These are phyloP conservation scores for Rhyacophila evoluta DNA, from an alignment of 2,888 invertebrate species.

Conservation along the genomic window DNA sequence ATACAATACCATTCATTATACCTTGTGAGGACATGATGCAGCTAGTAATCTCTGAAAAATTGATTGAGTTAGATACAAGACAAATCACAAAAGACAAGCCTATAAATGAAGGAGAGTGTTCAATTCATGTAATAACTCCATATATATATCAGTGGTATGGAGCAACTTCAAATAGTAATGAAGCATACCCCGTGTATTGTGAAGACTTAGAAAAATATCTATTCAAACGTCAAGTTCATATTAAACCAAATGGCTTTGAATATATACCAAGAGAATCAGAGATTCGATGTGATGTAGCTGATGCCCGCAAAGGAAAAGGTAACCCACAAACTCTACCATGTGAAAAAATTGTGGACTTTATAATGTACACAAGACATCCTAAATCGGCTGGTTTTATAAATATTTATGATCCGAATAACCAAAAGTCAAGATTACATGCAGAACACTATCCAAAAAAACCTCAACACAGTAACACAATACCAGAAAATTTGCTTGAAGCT, in stretches of 20 bases:
- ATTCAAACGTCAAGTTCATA: not conserved
- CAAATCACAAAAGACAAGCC: not conserved
- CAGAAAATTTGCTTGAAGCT: not conserved
- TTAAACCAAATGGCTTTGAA: not conserved
- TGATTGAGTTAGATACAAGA: not conserved
- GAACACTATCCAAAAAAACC: not conserved
- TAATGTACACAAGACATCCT: not conserved
- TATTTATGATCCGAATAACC: not conserved
- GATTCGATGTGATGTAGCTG: not conserved
- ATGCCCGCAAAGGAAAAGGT: not conserved
- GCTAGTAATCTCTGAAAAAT: not conserved
- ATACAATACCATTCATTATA: not conserved
- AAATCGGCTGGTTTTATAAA: not conserved
- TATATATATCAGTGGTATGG: not conserved
- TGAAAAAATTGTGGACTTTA: not conserved
- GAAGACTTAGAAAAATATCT: not conserved
- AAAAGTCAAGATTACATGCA: no score
- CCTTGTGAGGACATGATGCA: not conserved
- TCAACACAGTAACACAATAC: not conserved
- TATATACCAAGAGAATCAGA: not conserved
- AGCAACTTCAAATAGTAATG: not conserved
- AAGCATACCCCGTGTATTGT: not conserved
- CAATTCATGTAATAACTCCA: not conserved
- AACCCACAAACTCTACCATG: not conserved
- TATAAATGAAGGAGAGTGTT: not conserved